Base-by-base conservation (phyloP, 2,888 invertebrate species). In the Rhingia rostrata region DNA sequence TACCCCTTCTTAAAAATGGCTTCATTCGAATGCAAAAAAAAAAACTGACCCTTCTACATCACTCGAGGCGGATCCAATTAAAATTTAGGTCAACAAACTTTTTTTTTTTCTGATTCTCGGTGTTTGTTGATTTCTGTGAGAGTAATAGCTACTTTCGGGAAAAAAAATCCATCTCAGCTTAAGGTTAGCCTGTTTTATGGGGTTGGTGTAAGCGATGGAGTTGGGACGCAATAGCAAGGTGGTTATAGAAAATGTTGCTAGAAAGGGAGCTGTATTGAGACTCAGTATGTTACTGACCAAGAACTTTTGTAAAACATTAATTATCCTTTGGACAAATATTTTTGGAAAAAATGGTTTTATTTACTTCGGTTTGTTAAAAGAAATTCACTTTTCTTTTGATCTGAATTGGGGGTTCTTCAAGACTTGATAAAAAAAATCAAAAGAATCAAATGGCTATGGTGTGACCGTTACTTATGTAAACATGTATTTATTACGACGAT, bases 41-140 rank as follows among this genome's bases (percentile, higher is more conserved):
- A 53, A 84, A 80, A 84, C 84, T 84, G 84, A 84, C 84, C 84
- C 84, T 84, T 84, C 73, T 79, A 84, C 60, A 66, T 32, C 5
- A 74, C 84, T 61, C 12, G 61, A 47, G 84, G 84, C 70, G 32
- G 47, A 80, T 84, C 80, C 84, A 84, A 84, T 84, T 84, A 84
- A 84, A 80, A 84, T 84, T 84, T 84, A 80, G 84, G 84, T 84
- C 84, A 80, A 80, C 45, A 58, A 70, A 56, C 67, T 51, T 58
- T 45, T 32, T 69, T 60, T 35, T 54, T 47, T 33, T 35, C 64
- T 66, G 67, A 54, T 67, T 74, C 60, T 64, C 30, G 72, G 54
- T 22, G 22, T 54, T 70, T 78, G 75, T 51, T 72, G 60, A 66
- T 56, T 82, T 78, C 37, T 53, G 54, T 69, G 61, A 53, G 61